phyloP scores from a whole-genome alignment of 2,888 invertebrate species.

The Timandra comae region DNA sequence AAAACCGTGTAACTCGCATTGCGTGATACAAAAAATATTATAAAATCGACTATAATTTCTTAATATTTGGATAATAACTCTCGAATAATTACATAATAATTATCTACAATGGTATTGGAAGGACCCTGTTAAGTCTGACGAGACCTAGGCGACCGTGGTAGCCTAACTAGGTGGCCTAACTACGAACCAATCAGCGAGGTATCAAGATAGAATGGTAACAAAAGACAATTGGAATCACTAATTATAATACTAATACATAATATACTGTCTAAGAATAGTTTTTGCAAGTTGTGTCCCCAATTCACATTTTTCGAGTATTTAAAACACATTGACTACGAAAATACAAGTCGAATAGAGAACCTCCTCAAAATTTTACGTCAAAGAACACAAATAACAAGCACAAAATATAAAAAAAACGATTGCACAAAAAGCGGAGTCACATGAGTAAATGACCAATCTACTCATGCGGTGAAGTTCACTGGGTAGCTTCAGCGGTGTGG shows the following conservation, averaged over 20 bases:
- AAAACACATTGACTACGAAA: too few relatives aligned
- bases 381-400: constrained; percentile 13
- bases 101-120: constrained; percentile 62
- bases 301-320: too few relatives aligned
- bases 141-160: constrained; percentile 34
- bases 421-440: constrained; percentile 41
- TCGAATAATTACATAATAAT: constrained; percentile 35
- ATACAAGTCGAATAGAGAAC: constrained; percentile 3
- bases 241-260: too few relatives aligned
- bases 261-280: too few relatives aligned
- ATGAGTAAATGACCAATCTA: too few relatives aligned
- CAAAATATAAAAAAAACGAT: constrained; percentile 29
- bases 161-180: constrained; percentile 27
- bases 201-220: constrained; percentile 49
- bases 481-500: constrained; percentile 72
- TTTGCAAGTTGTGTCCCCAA: too few relatives aligned
- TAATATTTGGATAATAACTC: constrained; percentile 62
- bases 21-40: constrained; percentile 35
- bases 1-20: constrained; percentile 28
- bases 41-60: constrained; percentile 49
- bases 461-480: too few relatives aligned
- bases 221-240: constrained; percentile 23
- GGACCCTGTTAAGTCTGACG: constrained; percentile 60
- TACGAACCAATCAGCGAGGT: constrained; percentile 52
- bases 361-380: constrained; percentile 6